Conservation (phyloP, 1,140 invertebrate species). For the Papilio polytes region DNA sequence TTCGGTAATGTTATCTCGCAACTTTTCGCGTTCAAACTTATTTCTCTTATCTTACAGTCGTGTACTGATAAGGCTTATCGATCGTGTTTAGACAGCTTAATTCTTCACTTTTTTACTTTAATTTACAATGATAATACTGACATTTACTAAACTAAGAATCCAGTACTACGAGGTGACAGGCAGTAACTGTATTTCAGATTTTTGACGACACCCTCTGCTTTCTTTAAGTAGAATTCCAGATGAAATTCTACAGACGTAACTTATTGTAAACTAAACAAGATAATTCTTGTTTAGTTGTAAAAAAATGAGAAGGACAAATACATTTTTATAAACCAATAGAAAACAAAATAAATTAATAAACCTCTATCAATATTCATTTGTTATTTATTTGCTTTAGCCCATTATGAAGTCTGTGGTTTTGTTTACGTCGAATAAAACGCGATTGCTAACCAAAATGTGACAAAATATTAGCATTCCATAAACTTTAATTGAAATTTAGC, state of each 20-base stretch:
- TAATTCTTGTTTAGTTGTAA: not conserved
- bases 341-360: not conserved
- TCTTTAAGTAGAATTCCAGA: too few relatives aligned
- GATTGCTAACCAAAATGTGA: constrained; percentile 4
- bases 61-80: not conserved
- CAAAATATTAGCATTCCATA: constrained; percentile 14
- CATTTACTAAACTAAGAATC: not conserved
- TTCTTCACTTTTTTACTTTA: too few relatives aligned
- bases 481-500: constrained; percentile 11
- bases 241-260: too few relatives aligned
- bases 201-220: not conserved
- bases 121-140: not conserved
- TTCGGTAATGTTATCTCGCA: constrained; percentile 3
- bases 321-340: not conserved
- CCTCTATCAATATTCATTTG: not conserved
- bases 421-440: constrained; percentile 9
- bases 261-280: too few relatives aligned
- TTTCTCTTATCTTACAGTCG: constrained; percentile 10
- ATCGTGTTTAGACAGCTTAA: not conserved
- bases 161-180: too few relatives aligned
- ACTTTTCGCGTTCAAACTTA: constrained; percentile 14
- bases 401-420: constrained; percentile 9
- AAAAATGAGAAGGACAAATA: not conserved
- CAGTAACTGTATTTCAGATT: not conserved
- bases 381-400: not conserved